Evolutionary conservation across 2,888 invertebrate genomes (phyloP), one percentile per base, ranked within the genome.

Genomic region (Sinohyriopsis cumingii): DNA sequence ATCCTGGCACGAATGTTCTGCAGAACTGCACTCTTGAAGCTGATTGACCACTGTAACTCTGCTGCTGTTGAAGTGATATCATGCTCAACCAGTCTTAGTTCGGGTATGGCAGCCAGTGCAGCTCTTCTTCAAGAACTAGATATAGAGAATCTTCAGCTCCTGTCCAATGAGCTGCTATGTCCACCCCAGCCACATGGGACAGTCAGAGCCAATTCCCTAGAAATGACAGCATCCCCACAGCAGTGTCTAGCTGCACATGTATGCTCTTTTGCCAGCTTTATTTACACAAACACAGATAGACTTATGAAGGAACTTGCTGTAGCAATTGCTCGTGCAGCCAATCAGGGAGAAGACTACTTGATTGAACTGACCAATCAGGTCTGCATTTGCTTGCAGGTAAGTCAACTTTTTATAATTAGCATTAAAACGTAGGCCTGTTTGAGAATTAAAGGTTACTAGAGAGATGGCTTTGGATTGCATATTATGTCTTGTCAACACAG

Each of bases 61-160:
- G 85, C 87, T 3, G 87, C 87, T 59, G 85, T 88, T 86, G 87
- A 84, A 66, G 70, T 82, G 22, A 76, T 76, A 25, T 80, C 83
- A 5, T 84, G 83, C 65, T 81, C 84, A 3, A 69, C 85, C 5
- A 83, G 81, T 53, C 77, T 84, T 12, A 82, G 83, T 3, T 82
- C 86, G 3, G 83, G 85, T n/a, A 85, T 86, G 84, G 87, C 86
- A 6, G 87, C 87, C 24, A 85, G 87, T 70, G 85, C 87, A 24
- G 86, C 87, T 5, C 77, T 84, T 12, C 77, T 86, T 9, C 87
- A 89, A 78, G 88, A 90, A 65, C 83, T 90, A 60, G 89, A 90
- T 74, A 83, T 90, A 53, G 90, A 90, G 73, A 90, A 90, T 73
- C 86, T 89, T 7, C 88, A 89, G 82, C 83, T 90, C 59, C 74